Percentiles rank a stretch among this genome's conserved stretches.
phyloP scores from a whole-genome alignment of 2,888 invertebrate genomes.

The Operophtera brumata region DNA sequence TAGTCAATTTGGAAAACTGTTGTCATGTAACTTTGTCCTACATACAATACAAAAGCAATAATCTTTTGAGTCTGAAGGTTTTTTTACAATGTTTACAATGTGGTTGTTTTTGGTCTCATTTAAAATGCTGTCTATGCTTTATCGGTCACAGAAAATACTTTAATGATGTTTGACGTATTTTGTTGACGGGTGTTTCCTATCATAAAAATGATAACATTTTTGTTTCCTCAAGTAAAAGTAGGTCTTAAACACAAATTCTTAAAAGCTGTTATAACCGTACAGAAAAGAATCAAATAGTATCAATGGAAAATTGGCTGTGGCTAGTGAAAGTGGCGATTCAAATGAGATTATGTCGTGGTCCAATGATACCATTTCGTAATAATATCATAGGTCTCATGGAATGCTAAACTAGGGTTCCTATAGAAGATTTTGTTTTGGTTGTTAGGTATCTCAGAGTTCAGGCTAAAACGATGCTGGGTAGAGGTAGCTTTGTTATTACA shows the following conservation, averaged over 20 bases:
- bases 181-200: constrained; percentile 4
- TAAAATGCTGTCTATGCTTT: constrained; percentile 8
- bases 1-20: background rate
- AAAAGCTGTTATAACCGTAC: background rate
- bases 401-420: background rate
- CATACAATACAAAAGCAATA: background rate
- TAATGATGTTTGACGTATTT: constrained; percentile 30
- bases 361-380: constrained; percentile 28
- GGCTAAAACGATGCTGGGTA: too few species aligned
- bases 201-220: constrained; percentile 13
- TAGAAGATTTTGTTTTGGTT: too few species aligned
- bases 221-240: background rate
- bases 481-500: too few species aligned
- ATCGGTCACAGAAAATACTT: constrained; percentile 33
- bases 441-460: too few species aligned
- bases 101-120: constrained; percentile 2
- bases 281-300: background rate
- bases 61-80: background rate
- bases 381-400: constrained; percentile 19
- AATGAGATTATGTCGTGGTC: constrained; percentile 33
- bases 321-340: constrained; percentile 37
- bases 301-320: constrained; percentile 36
- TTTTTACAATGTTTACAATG: constrained; percentile 5
- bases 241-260: background rate
- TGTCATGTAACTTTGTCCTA: background rate